Conservation (phyloP, 2,888 invertebrate species). For the Sphaeridia pumilis region DNA sequence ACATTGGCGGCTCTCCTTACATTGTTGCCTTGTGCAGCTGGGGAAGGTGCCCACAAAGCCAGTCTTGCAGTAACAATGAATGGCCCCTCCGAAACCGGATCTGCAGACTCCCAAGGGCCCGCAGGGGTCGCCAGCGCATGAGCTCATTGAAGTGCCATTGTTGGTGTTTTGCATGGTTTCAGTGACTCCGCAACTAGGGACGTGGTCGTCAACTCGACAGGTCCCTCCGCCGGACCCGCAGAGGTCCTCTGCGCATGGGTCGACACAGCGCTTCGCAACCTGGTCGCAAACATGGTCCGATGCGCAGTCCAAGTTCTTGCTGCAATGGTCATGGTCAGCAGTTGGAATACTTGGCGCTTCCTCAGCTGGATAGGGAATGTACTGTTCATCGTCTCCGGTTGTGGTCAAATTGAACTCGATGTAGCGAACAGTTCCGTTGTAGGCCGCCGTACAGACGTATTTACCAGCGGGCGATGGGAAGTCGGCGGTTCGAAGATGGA, state of each 20-base stretch:
- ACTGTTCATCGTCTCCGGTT: background rate
- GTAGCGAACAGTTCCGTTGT: constrained; percentile 23
- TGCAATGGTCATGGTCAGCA: background rate
- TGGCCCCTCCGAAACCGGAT: constrained; percentile 3
- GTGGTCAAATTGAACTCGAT: constrained; percentile 24
- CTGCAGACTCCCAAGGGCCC: constrained; percentile 7
- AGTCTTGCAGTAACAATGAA: constrained; percentile 5
- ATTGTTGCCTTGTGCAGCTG: background rate
- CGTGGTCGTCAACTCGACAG: background rate
- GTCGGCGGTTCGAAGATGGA: constrained; percentile 20
- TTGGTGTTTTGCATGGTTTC: background rate
- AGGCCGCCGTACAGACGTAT: constrained; percentile 30
- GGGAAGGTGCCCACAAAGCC: constrained; percentile 10
- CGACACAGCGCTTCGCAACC: background rate
- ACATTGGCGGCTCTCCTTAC: constrained; percentile 1
- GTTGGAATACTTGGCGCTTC: background rate
- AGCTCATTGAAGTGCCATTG: background rate
- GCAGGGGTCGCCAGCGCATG: constrained; percentile 5
- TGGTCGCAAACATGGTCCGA: background rate
- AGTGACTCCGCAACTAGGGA: background rate
- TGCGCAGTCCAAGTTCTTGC: background rate
- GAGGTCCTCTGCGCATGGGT: background rate
- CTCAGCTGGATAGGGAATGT: too few species aligned
- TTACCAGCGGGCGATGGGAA: constrained; percentile 21
- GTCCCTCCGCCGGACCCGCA: background rate